Evolutionary conservation across 2,888 invertebrate species (phyloP), one percentile per base, ranked within the genome.

Genomic region (Ellobium chinense): DNA sequence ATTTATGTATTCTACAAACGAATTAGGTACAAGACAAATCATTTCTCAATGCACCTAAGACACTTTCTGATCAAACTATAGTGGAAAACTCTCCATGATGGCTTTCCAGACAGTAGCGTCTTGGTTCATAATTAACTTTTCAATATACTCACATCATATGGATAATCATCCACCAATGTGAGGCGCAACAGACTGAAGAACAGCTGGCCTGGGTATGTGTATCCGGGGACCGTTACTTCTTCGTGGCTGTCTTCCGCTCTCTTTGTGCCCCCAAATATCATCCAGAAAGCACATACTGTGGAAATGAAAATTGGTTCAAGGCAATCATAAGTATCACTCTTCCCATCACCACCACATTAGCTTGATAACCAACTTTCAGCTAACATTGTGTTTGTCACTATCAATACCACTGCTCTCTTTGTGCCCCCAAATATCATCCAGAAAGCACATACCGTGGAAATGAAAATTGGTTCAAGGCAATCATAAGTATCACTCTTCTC

Each of bases 151-250:
- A 92, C 92, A 58, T 87, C 88, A 84, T 89, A 92, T 68, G 89
- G 90, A 84, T 92, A 92, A 31, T 92, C 92, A 87, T 92, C 92
- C n/a, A 92, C 92, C n/a, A 92, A 87, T 0, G 92, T 92, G 46
- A 92, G 84, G 39, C 92, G 78, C 84, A 91, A 91, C 80, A 92
- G 82, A 34, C 87, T 89, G 84, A 90, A 91, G 79, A 90, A 80
- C 18, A 89, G 85, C 27, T 85, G 84, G 21, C 85, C 85, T 62
- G 88, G 86, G 24, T 85, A 78, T 37, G 80, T 80, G 63, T 87
- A 89, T 12, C 89, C 88, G 56, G 68, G 72, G 0, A 89, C 88
- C 0, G 86, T 60, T 14, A 83, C 82, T 37, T 54, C 31, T 27
- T n/a, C 29, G 0, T 56, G 46, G 34, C 82, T 82, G n/a, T 76